Evolutionary conservation across 2,888 invertebrate species (phyloP).

Genomic region (Drosophila tanythrix): DNA sequence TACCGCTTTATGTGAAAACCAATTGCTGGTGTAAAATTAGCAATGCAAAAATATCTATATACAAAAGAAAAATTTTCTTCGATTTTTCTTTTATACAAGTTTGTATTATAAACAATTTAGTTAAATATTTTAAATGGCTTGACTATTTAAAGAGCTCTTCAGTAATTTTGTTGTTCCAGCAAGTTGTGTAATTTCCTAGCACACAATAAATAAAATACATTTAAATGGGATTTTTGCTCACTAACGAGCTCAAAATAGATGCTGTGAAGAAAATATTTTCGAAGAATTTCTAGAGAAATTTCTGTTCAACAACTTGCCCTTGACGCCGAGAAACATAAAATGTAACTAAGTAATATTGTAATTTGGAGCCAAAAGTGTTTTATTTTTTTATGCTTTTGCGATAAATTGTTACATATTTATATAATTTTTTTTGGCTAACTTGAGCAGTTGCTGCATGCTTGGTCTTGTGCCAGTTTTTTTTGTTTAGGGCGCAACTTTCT

Average conservation of each 20-base stretch:
- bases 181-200: slow-evolving; percentile 8
- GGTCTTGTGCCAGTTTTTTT: slow-evolving; percentile 29
- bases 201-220: slow-evolving; percentile 21
- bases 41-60: not conserved
- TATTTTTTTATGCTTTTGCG: not conserved
- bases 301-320: slow-evolving; percentile 20
- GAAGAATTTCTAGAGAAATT: slow-evolving; percentile 3
- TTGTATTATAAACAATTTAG: not conserved
- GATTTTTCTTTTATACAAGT: not conserved
- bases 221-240: slow-evolving; percentile 9
- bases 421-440: slow-evolving; percentile 36
- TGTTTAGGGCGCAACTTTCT: slow-evolving; percentile 46
- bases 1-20: not conserved
- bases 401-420: slow-evolving; percentile 27
- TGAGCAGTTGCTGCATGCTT: slow-evolving; percentile 10
- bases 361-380: not conserved
- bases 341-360: slow-evolving; percentile 7
- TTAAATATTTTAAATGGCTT: slow-evolving; percentile 1
- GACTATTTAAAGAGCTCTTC: not conserved
- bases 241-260: slow-evolving; percentile 22
- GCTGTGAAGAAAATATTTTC: not conserved
- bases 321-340: slow-evolving; percentile 1
- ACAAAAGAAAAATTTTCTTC: not conserved
- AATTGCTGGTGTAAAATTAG: not conserved
- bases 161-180: slow-evolving; percentile 6